Conservation (phyloP, 2,797 vertebrate species). For the Cuniculus paca region DNA sequence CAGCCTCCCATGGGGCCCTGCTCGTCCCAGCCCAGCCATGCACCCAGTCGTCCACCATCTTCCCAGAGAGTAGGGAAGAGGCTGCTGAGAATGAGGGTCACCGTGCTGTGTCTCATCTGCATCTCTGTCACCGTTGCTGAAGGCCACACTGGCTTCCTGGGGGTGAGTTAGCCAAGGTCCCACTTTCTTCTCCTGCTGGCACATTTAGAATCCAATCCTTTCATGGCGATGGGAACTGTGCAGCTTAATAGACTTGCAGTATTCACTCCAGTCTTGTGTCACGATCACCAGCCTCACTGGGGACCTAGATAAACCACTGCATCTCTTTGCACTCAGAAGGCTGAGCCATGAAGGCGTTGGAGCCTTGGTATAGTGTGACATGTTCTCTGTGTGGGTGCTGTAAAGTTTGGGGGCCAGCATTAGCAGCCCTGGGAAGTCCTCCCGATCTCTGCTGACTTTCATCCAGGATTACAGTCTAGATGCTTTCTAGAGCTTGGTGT, state of each 20-base stretch:
- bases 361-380: neutral
- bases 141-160: neutral
- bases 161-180: constrained; percentile 48
- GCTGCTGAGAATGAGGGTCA: constrained; percentile 46
- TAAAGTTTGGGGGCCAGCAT: neutral
- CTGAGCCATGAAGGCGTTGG: neutral
- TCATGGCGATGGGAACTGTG: neutral
- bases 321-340: neutral
- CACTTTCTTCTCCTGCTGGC: neutral
- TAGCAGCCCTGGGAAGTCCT: neutral
- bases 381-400: neutral
- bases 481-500: neutral
- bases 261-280: neutral
- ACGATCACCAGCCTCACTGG: neutral
- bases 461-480: neutral
- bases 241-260: neutral
- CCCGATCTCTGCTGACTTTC: neutral
- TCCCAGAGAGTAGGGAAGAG: neutral
- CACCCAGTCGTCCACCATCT: neutral
- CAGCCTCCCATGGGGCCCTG: neutral
- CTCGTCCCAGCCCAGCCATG: neutral
- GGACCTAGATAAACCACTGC: neutral
- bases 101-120: constrained; percentile 22
- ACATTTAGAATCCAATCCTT: neutral
- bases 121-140: neutral